A percentile compares a stretch with the other conserved stretches of the same genome.
These are phyloP conservation scores for Enteromius mattozi DNA, from an alignment of 2,797 vertebrate genomes.

Conservation along the genomic window DNA sequence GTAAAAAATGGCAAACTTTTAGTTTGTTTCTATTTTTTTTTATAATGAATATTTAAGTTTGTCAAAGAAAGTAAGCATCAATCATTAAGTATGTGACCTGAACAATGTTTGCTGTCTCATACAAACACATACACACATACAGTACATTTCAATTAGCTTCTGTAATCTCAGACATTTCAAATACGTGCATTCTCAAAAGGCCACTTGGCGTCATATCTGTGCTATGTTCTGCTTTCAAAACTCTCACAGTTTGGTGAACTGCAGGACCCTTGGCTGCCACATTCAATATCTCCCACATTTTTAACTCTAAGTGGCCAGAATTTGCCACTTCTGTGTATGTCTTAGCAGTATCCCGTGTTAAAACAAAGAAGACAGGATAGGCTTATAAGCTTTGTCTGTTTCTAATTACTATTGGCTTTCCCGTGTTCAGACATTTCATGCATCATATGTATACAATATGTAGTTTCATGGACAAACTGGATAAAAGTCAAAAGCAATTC, in stretches of 20 bases:
- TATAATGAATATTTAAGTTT: neutral
- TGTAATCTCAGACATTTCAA: conserved; percentile 80
- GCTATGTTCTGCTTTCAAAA: conserved; percentile 71
- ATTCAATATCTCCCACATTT: conserved; percentile 66
- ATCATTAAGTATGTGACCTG: conserved; percentile 16
- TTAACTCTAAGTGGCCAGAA: neutral
- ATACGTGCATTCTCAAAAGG: conserved; percentile 77
- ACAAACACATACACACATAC: neutral
- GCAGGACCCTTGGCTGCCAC: conserved; percentile 68
- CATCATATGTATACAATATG: neutral
- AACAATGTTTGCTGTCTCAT: conserved; percentile 23
- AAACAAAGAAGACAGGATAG: conserved; percentile 30
- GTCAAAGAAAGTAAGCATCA: neutral
- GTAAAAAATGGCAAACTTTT: conserved; percentile 6
- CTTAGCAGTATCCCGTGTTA: neutral
- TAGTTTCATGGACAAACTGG: neutral
- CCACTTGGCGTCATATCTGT: conserved; percentile 62
- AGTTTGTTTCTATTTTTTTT: neutral
- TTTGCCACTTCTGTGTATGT: conserved; percentile 51
- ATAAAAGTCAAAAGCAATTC: neutral
- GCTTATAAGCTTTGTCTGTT: conserved; percentile 33
- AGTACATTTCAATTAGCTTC: conserved; percentile 71
- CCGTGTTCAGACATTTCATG: conserved; percentile 24
- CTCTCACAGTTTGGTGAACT: conserved; percentile 69
- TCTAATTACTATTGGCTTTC: conserved; percentile 16